Evolutionary conservation across 2,888 invertebrate genomes (phyloP).

Genomic region (Polymixis flavicincta): DNA sequence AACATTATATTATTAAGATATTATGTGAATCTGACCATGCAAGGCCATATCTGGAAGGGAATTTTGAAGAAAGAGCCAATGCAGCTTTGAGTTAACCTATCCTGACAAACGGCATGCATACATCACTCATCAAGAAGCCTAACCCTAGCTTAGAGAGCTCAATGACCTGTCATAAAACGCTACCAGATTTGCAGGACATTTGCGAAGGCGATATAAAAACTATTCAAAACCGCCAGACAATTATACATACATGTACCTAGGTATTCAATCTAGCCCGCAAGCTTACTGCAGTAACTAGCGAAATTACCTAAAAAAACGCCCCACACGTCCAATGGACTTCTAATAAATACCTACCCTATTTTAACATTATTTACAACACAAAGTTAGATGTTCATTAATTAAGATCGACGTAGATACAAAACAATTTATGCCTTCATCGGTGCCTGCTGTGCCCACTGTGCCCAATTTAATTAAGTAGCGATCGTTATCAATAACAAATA

Average conservation of each 20-base stretch:
- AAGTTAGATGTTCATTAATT: constrained; percentile 66
- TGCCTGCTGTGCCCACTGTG: constrained; percentile 58
- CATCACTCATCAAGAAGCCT: too few relatives aligned
- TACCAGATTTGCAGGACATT: neutral
- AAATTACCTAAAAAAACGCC: neutral
- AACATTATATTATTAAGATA: too few relatives aligned
- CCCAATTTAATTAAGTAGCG: constrained; percentile 67
- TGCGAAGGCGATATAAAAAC: neutral
- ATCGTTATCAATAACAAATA: constrained; percentile 68
- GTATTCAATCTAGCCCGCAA: neutral
- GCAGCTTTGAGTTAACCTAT: too few relatives aligned
- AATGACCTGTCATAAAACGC: too few relatives aligned
- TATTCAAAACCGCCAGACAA: neutral
- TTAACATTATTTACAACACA: constrained; percentile 49
- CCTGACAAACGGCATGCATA: too few relatives aligned
- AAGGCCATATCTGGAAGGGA: too few relatives aligned
- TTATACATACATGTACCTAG: too few relatives aligned
- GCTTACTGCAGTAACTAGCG: neutral
- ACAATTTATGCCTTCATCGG: constrained; percentile 70
- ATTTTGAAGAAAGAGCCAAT: too few relatives aligned
- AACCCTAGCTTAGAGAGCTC: too few relatives aligned
- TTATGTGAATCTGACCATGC: too few relatives aligned
- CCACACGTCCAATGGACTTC: neutral
- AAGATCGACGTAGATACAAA: constrained; percentile 67
- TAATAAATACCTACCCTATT: constrained; percentile 35